Evolutionary conservation across 2,113 vertebrate genomes (phyloP).

Genomic region (Syrrhaptes paradoxus): DNA sequence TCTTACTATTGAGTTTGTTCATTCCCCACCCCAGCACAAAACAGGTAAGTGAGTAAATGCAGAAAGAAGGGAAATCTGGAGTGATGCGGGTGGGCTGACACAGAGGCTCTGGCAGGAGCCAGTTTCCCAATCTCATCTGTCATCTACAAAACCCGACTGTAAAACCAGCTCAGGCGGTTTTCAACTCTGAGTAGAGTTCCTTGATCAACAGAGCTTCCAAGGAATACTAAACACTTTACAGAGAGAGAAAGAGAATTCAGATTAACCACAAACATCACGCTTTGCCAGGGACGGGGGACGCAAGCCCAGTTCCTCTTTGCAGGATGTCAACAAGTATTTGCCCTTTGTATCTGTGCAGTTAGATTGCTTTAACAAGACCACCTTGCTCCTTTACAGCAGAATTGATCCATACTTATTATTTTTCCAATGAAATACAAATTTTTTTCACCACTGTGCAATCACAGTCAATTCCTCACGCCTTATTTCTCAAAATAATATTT

Average conservation of each 20-base stretch:
- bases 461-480: neutral
- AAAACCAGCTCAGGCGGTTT: neutral
- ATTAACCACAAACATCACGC: neutral
- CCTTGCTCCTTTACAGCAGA: neutral
- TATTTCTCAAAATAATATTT: neutral
- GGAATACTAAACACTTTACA: neutral
- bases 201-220: neutral
- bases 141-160: neutral
- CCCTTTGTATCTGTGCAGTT: neutral
- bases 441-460: neutral
- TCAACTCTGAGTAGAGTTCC: neutral
- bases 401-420: neutral
- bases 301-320: neutral
- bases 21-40: neutral
- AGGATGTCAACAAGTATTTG: neutral
- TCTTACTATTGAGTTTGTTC: neutral
- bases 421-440: neutral
- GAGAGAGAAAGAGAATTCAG: neutral
- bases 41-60: neutral
- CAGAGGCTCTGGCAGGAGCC: neutral
- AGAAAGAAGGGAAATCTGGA: neutral
- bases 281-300: neutral
- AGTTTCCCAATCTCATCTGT: neutral
- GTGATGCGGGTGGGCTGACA: accelerated
- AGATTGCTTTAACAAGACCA: neutral